Conservation (phyloP, 2,797 vertebrate species). For the Hippocampus kuda region DNA sequence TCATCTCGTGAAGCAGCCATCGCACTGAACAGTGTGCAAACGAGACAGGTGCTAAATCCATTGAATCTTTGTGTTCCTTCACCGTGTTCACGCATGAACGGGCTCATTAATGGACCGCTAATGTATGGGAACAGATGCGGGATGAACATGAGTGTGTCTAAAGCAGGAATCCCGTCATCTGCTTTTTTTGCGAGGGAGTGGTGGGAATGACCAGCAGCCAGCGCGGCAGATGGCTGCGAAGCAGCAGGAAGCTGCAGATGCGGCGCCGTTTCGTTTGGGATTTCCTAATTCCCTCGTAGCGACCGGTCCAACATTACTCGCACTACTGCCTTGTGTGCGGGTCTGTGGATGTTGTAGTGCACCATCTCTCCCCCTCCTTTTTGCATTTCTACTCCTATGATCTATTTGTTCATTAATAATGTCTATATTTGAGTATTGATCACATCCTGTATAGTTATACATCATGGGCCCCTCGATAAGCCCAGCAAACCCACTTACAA, state of each 20-base stretch:
- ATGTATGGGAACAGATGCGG: background rate
- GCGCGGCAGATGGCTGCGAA: conserved; percentile 42
- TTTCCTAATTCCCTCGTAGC: conserved; percentile 37
- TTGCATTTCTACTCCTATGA: too few relatives aligned
- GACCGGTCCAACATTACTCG: background rate
- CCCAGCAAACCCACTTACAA: too few relatives aligned
- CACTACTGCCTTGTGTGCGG: background rate
- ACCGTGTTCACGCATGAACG: background rate
- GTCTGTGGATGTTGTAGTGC: too few relatives aligned
- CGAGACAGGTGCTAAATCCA: background rate
- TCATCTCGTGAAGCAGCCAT: background rate
- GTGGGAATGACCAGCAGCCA: conserved; percentile 43
- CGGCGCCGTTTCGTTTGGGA: conserved; percentile 28
- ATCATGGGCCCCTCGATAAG: too few relatives aligned
- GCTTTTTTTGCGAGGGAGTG: conserved; percentile 2
- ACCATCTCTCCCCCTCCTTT: background rate
- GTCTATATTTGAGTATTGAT: too few relatives aligned
- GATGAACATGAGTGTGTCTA: background rate
- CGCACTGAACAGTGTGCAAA: background rate
- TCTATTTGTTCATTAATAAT: too few relatives aligned
- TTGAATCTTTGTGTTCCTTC: background rate
- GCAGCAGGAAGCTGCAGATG: conserved; percentile 43
- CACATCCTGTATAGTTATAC: too few relatives aligned
- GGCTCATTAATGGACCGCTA: background rate
- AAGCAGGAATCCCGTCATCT: background rate